Conservation (phyloP, 2,797 vertebrate species). For the Hyperoplus lanceolatus region DNA sequence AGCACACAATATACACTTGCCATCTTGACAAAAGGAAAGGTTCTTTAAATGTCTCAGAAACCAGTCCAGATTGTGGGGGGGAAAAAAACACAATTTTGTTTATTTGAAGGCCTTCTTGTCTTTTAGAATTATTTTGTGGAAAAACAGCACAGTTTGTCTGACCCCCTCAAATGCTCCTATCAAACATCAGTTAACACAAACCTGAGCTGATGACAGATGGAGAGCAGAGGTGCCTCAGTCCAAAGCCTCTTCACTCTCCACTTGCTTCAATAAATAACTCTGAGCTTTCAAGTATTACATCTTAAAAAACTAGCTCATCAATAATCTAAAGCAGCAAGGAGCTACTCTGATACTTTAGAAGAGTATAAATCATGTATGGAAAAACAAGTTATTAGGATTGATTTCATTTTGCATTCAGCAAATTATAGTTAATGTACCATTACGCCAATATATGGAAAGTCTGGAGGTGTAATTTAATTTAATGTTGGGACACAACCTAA, state of each 20-base stretch:
- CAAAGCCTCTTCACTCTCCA: constrained; percentile 54
- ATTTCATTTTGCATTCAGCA: constrained; percentile 62
- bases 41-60: constrained; percentile 10
- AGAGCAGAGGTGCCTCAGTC: constrained; percentile 69
- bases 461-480: constrained; percentile 75
- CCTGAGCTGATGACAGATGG: constrained; percentile 78
- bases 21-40: constrained; percentile 5
- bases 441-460: constrained; percentile 57
- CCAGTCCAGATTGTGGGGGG: neutral
- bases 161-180: constrained; percentile 58
- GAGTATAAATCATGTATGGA: constrained; percentile 45
- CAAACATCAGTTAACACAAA: constrained; percentile 66
- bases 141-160: constrained; percentile 62
- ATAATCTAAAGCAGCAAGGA: constrained; percentile 27
- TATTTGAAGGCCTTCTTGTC: constrained; percentile 45
- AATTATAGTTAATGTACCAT: constrained; percentile 72
- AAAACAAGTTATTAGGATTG: constrained; percentile 54
- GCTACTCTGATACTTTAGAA: constrained; percentile 24
- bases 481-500: constrained; percentile 61
- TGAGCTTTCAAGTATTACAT: constrained; percentile 34
- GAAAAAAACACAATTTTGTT: constrained; percentile 25
- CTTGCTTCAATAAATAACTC: constrained; percentile 53
- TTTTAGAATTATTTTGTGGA: constrained; percentile 49
- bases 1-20: neutral
- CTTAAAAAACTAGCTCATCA: constrained; percentile 18